Percentiles rank a stretch among this genome's conserved stretches.
Conservation (phyloP, 1,140 invertebrate species). For the Gonioctena quinquepunctata region DNA sequence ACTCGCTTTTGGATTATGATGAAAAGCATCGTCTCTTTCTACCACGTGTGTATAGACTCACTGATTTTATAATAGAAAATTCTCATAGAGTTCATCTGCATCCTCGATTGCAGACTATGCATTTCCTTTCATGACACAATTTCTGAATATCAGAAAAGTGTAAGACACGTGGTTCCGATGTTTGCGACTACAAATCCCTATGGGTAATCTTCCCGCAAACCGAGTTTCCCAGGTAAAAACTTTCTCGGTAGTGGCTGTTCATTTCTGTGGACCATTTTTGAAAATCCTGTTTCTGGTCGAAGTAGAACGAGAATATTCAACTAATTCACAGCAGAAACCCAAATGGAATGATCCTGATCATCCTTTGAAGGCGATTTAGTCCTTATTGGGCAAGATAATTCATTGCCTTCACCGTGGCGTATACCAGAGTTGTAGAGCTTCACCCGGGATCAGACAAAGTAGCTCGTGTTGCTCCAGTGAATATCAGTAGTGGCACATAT, state of each 20-base stretch:
- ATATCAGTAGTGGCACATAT: not conserved
- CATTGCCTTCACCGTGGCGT: too few relatives aligned
- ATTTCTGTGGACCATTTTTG: slow-evolving; percentile 13
- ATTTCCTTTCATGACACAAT: not conserved
- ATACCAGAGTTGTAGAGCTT: too few relatives aligned
- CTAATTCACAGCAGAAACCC: too few relatives aligned
- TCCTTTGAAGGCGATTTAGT: too few relatives aligned
- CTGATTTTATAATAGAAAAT: slow-evolving; percentile 4
- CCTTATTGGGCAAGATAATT: too few relatives aligned
- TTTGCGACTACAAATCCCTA: not conserved
- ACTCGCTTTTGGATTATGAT: slow-evolving; percentile 4
- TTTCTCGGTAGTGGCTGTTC: slow-evolving; percentile 4
- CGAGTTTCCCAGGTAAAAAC: slow-evolving; percentile 8
- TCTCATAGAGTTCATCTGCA: not conserved
- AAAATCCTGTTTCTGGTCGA: too few relatives aligned
- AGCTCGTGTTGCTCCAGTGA: not conserved
- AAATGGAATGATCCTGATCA: too few relatives aligned
- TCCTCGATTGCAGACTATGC: not conserved
- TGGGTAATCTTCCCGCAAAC: not conserved
- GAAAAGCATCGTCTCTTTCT: slow-evolving; percentile 1
- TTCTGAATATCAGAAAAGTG: not conserved
- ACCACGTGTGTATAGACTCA: not conserved
- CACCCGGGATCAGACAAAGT: not conserved
- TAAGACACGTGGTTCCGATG: not conserved
- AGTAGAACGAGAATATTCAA: too few relatives aligned